Conservation (phyloP, 2,888 invertebrate genomes). For the Matsumyia berberina region DNA sequence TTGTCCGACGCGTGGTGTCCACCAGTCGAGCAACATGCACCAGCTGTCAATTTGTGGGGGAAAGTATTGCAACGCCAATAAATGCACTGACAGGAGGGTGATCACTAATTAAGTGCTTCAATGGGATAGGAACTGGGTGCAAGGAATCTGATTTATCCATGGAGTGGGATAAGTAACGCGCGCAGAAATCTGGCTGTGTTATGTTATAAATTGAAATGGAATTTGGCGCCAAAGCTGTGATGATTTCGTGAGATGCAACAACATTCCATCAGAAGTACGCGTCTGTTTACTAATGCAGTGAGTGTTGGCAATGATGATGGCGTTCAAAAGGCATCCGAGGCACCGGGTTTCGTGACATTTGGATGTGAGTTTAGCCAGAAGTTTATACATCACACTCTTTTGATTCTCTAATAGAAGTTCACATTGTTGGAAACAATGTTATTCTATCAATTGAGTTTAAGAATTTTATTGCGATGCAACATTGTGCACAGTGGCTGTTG, state of each 20-base stretch:
- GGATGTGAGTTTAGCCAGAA: slow-evolving; percentile 15
- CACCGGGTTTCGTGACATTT: slow-evolving; percentile 40
- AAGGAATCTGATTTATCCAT: slow-evolving; percentile 7
- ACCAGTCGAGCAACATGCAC: neutral
- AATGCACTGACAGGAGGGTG: slow-evolving; percentile 34
- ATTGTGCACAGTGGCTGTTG: neutral
- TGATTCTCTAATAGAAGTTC: neutral
- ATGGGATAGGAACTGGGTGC: slow-evolving; percentile 22
- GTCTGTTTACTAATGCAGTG: neutral
- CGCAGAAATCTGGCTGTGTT: slow-evolving; percentile 12
- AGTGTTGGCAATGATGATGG: slow-evolving; percentile 29
- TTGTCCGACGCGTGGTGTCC: neutral
- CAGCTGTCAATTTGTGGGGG: slow-evolving; percentile 26
- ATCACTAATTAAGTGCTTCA: slow-evolving; percentile 51
- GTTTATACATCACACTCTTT: slow-evolving; percentile 3
- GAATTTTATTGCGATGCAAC: neutral
- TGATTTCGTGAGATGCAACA: slow-evolving; percentile 18
- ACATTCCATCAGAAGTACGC: slow-evolving; percentile 19
- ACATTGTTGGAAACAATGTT: neutral
- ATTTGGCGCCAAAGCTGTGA: slow-evolving; percentile 29
- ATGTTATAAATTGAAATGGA: slow-evolving; percentile 13
- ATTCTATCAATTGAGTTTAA: neutral
- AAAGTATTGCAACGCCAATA: slow-evolving; percentile 37
- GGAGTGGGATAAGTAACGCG: slow-evolving; percentile 28
- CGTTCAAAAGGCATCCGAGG: slow-evolving; percentile 39